Base-by-base conservation (phyloP, 2,797 vertebrate species). In the Sylvilagus floridanus region DNA sequence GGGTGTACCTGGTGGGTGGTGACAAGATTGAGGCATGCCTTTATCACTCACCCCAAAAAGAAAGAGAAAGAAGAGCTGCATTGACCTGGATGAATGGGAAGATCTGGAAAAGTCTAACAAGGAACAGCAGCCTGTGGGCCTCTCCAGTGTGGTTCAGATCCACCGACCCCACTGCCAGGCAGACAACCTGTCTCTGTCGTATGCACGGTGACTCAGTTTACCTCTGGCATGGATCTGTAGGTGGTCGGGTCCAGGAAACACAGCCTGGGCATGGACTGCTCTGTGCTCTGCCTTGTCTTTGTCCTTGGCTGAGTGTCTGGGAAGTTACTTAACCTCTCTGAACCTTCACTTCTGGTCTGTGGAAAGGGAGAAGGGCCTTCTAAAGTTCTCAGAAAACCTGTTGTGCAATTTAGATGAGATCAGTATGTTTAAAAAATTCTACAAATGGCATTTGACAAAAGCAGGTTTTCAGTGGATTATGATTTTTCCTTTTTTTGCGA, bases 121-220 rank as follows among this genome's bases (percentile, higher is more conserved):
- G 14, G 0, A 2, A 17, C 11, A 17, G 7, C 19, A 37, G 69
- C 19, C 22, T 1, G 2, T 47, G 73, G 69, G 19, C 35, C 24
- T 69, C 52, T 71, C n/a, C 14, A 32, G 37, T 75, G 30, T 75
- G 22, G 2, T 47, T 68, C 4, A 6, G 42, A 28, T 42, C 42
- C 22, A 5, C 28, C 8, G 37, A 37, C 5, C 24, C 0, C 0
- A 10, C 13, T 10, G n/a, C 35, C 17, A 3, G 13, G 30, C 7
- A 9, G 21, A 30, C 12, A 0, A 6, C 4, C 32, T 28, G 30
- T 28, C 5, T 26, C n/a, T 32, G 37, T 42, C 2, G 11, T 68
- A 62, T 54, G 71, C 10, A 17, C 1, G 12, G 2, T 5, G 22
- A 73, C 24, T 85, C 71, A 4, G 26, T n/a, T 50, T 50, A 21